These are phyloP conservation scores for Pristionchus fissidentatus DNA, from an alignment of 2,888 invertebrate genomes.

Conservation along the genomic window DNA sequence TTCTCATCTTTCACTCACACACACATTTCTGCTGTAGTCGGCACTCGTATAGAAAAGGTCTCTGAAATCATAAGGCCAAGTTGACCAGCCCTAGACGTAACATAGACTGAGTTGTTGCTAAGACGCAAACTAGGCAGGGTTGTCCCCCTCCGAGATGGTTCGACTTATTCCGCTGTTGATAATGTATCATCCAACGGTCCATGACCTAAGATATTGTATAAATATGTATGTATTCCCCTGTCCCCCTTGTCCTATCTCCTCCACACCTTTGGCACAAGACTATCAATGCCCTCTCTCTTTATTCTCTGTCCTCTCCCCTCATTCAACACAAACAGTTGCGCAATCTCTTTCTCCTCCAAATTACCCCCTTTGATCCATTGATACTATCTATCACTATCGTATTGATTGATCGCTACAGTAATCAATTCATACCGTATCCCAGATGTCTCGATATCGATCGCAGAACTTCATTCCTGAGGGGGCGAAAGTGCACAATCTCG, in stretches of 20 bases:
- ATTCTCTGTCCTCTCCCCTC: not conserved
- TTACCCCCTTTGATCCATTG: conserved; percentile 9
- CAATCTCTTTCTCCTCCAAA: not conserved
- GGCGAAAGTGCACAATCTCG: not conserved
- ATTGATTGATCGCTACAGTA: conserved; percentile 10
- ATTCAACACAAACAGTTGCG: not conserved
- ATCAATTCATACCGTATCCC: not conserved
- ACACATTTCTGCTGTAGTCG: conserved; percentile 15
- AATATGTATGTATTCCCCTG: not conserved
- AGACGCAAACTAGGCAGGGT: no score
- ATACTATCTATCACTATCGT: not conserved
- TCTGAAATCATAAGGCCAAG: no score
- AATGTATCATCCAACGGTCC: no score
- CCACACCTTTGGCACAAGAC: no score
- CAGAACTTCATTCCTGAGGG: not conserved
- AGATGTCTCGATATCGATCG: conserved; percentile 36
- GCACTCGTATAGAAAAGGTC: no score
- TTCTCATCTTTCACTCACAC: conserved; percentile 31
- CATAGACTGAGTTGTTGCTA: no score
- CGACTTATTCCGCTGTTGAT: no score
- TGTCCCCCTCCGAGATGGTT: no score
- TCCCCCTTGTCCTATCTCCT: no score
- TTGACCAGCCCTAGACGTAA: no score
- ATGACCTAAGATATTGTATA: no score
- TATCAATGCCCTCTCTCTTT: not conserved